These are phyloP conservation scores for Chloroceryle amazona DNA, from an alignment of 2,797 vertebrate genomes.

Conservation along the genomic window DNA sequence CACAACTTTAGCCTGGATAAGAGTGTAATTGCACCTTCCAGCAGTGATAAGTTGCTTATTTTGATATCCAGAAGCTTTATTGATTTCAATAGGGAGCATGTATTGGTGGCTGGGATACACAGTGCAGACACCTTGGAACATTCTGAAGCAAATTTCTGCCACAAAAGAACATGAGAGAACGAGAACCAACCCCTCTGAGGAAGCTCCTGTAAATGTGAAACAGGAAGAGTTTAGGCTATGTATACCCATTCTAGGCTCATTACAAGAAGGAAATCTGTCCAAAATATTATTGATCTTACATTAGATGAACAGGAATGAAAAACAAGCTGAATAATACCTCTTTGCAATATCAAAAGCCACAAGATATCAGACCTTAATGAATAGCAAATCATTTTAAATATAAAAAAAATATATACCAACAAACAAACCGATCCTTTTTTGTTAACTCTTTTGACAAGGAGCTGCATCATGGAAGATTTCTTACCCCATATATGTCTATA, in stretches of 20 bases:
- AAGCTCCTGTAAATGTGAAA: neutral
- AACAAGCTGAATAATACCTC: neutral
- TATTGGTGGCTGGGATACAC: neutral
- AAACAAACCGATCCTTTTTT: neutral
- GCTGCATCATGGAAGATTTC: neutral
- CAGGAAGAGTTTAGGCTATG: neutral
- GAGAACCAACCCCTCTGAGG: neutral
- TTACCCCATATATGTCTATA: neutral
- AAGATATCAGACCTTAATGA: neutral
- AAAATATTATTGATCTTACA: neutral
- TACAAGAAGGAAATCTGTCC: neutral
- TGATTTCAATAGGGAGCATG: neutral
- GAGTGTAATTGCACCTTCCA: neutral
- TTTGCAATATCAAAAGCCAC: neutral
- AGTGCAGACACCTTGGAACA: neutral
- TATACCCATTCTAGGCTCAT: neutral
- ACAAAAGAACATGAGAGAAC: neutral
- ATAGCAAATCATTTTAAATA: neutral
- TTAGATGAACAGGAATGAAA: conserved; percentile 8
- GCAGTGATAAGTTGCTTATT: neutral
- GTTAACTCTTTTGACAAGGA: neutral
- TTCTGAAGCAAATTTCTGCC: neutral
- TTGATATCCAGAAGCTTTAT: neutral
- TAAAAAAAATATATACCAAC: neutral
- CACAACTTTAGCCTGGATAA: neutral